Base-by-base conservation (phyloP, 2,113 vertebrate genomes). In the Phasianus colchicus region DNA sequence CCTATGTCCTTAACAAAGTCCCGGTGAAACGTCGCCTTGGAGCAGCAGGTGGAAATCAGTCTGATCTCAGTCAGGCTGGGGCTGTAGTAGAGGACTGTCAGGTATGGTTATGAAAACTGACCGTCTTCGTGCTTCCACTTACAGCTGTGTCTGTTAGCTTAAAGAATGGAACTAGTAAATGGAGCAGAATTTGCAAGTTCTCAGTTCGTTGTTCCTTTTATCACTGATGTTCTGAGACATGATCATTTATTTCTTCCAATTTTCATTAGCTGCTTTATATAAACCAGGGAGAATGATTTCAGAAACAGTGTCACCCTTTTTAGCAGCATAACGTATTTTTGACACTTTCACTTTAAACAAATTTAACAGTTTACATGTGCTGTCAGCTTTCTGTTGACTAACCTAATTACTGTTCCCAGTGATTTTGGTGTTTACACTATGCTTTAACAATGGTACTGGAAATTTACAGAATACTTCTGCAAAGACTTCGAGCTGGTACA, bases 1-100 rank as follows among this genome's bases (percentile, higher is more conserved):
- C 99, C 36, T 99, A 99, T 2, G 99, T 99, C 90, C 97, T 99
- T 47, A 99, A 99, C 95, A 99, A 99, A 65, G 98, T 98, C 70
- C 95, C 98, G 2, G 97, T 98, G 69, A 99, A 99, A 81, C 98
- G 98, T 88, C 98, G 98, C 52, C 96, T 98, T 27, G 98, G 98
- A 95, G 95, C 97, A 74, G 78, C 84, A 13, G 87, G 94, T 70
- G 94, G 95, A 83, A 98, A 64, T 95, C 98, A 98, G 93, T 69
- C 96, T 6, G 99, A 99, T 81, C 21, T 97, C 75, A 97, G 95
- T 90, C 97, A 97, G 76, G 66, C 98, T 3, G 97, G 96, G 94
- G 48, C 98, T 72, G 95, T 54, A 6, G 84, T 50, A 10, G 99
- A 99, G 63, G 86, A 98, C 17, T 95, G 97, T 63, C 95, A 97